Conservation (phyloP, 2,888 invertebrate genomes). For the Orthosia cruda region DNA sequence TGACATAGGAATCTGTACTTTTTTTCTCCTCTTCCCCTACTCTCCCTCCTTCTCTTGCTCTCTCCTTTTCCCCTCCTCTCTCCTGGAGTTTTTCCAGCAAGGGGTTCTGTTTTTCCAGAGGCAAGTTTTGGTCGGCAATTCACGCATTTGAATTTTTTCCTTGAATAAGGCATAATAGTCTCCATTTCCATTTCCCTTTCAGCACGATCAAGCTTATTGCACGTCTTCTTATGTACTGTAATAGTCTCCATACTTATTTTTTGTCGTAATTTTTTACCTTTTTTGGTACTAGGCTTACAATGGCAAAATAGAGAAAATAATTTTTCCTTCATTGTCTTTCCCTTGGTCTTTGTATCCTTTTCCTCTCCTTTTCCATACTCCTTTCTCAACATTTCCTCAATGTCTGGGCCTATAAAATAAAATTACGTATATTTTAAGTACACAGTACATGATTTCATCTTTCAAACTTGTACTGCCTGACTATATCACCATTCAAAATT, state of each 20-base stretch:
- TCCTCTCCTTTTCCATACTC: neutral
- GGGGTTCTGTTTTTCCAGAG: no score
- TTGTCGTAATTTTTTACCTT: slow-evolving; percentile 14
- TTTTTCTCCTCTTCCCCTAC: no score
- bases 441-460: no score
- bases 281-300: no score
- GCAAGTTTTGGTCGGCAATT: slow-evolving; percentile 22
- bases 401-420: slow-evolving; percentile 26
- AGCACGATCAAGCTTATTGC: neutral
- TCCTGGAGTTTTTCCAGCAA: no score
- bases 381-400: no score
- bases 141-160: slow-evolving; percentile 42
- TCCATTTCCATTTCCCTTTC: slow-evolving; percentile 31
- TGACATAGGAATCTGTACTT: no score
- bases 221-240: neutral
- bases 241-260: slow-evolving; percentile 33
- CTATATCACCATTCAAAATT: no score
- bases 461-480: no score
- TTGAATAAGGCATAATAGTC: slow-evolving; percentile 60
- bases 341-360: neutral
- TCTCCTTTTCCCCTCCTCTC: no score
- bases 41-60: no score
- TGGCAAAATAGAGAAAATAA: no score
- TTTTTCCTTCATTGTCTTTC: neutral
- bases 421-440: neutral